Evolutionary conservation across 1,140 invertebrate species (phyloP).

Genomic region (Gerris buenoi): DNA sequence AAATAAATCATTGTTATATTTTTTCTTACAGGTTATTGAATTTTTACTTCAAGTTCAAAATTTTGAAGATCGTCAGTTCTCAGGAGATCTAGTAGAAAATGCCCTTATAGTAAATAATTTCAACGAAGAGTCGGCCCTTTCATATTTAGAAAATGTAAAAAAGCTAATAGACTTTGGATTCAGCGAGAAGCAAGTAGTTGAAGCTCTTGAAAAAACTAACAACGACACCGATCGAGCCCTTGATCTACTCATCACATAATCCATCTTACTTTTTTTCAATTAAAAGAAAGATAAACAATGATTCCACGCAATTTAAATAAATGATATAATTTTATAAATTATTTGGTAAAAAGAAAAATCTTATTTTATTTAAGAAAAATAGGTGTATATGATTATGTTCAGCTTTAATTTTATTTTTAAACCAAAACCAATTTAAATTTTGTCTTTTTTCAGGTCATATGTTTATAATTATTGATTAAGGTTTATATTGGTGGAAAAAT

Average conservation of each 20-base stretch:
- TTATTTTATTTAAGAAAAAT: too few relatives aligned
- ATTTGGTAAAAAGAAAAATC: too few relatives aligned
- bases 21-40: constrained; percentile 30
- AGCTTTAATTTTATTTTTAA: too few relatives aligned
- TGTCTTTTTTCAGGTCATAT: too few relatives aligned
- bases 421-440: too few relatives aligned
- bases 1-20: constrained; percentile 5
- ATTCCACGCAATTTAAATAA: too few relatives aligned
- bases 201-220: constrained; percentile 56
- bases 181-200: constrained; percentile 52
- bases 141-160: constrained; percentile 38
- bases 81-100: constrained; percentile 40
- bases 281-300: too few relatives aligned
- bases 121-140: constrained; percentile 34
- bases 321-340: too few relatives aligned
- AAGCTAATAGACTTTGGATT: constrained; percentile 72
- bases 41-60: constrained; percentile 41
- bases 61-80: constrained; percentile 42
- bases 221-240: constrained; percentile 74
- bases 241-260: constrained; percentile 51
- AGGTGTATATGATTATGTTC: too few relatives aligned
- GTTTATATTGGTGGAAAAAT: too few relatives aligned
- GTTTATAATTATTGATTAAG: too few relatives aligned
- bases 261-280: too few relatives aligned
- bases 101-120: constrained; percentile 32